Base-by-base conservation (phyloP, 2,888 invertebrate genomes). In the Rhaphigaster nebulosa region DNA sequence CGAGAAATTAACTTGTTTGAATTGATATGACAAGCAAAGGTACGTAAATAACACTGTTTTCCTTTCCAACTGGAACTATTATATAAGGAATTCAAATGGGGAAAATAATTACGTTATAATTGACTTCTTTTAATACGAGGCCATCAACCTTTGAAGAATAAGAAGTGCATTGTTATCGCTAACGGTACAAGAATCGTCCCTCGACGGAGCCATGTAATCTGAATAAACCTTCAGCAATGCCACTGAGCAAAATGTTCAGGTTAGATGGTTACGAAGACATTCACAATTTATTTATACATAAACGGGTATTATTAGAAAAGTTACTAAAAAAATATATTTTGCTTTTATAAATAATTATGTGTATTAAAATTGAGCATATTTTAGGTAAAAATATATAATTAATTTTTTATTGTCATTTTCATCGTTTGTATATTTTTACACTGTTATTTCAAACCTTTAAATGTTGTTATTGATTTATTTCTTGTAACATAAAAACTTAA, bases 121-220 rank as follows among this genome's bases (percentile, higher is more conserved):
- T 84, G 84, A 84, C 84, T 84, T 23, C 70, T 76, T 84, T 84
- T 84, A 84, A 84, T 84, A 45, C 45, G 84, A 84, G 84, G 84
- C 84, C 84, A 84, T 45, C 84, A 50, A 41, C 84, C 84, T 84
- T 50, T n/a, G 45, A 84, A 45, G 84, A 84, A 50, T 45, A 84
- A 84, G 84, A 45, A 84, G 84, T 50, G 45, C 84, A 45, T 84
- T 84, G 84, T 84, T 84, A 84, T 45, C n/a, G 84, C 84, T 84
- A 84, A 84, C 84, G 84, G 84, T 84, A 84, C 84, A 45, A 84
- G 84, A 80, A 80, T 41, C 38, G 80, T 80, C 80, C 80, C 80
- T 34, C 38, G 26, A 6, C 29, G n/a, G 45, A 50, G 45, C 84
- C 45, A 41, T 84, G 45, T 50, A 84, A 84, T 84, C 84, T 84